phyloP scores from a whole-genome alignment of 2,888 invertebrate species.

The Blastobasis adustella region DNA sequence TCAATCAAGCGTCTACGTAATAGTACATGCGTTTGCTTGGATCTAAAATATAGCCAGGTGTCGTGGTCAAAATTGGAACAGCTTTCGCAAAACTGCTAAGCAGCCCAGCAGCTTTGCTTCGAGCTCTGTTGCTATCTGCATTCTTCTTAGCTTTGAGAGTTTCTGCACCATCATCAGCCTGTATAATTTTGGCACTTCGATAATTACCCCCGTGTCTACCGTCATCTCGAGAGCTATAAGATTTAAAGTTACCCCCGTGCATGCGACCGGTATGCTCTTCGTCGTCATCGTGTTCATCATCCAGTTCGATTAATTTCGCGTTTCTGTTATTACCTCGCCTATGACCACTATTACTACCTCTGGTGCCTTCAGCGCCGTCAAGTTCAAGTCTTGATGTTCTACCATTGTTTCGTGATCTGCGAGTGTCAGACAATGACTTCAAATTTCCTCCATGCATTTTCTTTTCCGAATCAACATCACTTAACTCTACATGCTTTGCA shows the following conservation, averaged over 20 bases:
- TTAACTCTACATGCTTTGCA: slow-evolving; percentile 32
- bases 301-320: slow-evolving; percentile 46
- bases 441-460: slow-evolving; percentile 33
- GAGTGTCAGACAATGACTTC: slow-evolving; percentile 22
- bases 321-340: slow-evolving; percentile 25
- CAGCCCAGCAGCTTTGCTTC: slow-evolving; percentile 42
- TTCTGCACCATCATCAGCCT: slow-evolving; percentile 19
- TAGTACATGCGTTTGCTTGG: slow-evolving; percentile 71
- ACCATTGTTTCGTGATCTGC: slow-evolving; percentile 15
- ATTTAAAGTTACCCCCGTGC: slow-evolving; percentile 34
- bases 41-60: slow-evolving; percentile 57
- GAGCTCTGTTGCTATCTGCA: slow-evolving; percentile 22
- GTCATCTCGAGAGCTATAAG: slow-evolving; percentile 26
- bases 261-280: slow-evolving; percentile 22
- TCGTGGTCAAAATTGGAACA: slow-evolving; percentile 51
- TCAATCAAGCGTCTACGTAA: slow-evolving; percentile 46
- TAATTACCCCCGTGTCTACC: slow-evolving; percentile 63
- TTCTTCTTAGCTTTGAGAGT: slow-evolving; percentile 20
- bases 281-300: slow-evolving; percentile 33
- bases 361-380: slow-evolving; percentile 25
- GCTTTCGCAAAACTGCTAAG: slow-evolving; percentile 56
- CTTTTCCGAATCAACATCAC: slow-evolving; percentile 18
- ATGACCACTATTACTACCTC: slow-evolving; percentile 11
- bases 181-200: slow-evolving; percentile 43
- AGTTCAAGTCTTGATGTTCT: slow-evolving; percentile 40